Base-by-base conservation (phyloP, 2,888 invertebrate genomes). In the Phasia obesa region DNA sequence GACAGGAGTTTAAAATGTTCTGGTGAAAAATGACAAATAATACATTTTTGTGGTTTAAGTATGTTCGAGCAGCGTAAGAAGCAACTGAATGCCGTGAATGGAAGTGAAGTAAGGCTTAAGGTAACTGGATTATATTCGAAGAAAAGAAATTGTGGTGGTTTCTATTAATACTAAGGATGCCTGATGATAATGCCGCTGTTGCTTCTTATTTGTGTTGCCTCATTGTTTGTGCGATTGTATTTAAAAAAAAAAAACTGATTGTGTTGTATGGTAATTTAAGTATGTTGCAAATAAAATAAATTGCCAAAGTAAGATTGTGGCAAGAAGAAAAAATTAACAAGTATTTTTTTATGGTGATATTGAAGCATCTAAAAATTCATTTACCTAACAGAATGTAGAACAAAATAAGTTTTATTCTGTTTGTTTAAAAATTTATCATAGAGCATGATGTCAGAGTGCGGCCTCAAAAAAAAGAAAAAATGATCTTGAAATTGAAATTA, bases 1-100 rank as follows among this genome's bases (percentile, higher is more conserved):
- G 82, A 82, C 82, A 82, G 78, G 70, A 83, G 74, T 83, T 83
- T 83, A 79, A 51, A 78, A 75, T 78, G 67, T 69, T 83, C 53
- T 53, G 44, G 47, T 69, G 42, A 74, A 79, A 83, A 83, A 83
- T 79, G 75, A 79, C 79, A 83, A 79, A 79, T 79, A 83, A 71
- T 79, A 71, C 65, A 75, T 83, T 71, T 75, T 70, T 83, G 79
- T 55, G 79, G 83, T 73, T 79, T 67, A 67, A 53, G 44, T 44
- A n/a, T 27, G n/a, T 27, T 19, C 7, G 38, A 17, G 17, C 6
- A 17, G 7, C 53, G 42, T 25, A 69, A 67, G n/a, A 7, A 27
- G 25, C 42, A 21, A 51, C 9, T 51, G 27, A 55, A 13, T 38
- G 25, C 25, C 51, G 42, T 17, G 19, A 42, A n/a, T 49, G 21